phyloP scores from a whole-genome alignment of 2,113 vertebrate genomes.

The Xiphias gladius region DNA sequence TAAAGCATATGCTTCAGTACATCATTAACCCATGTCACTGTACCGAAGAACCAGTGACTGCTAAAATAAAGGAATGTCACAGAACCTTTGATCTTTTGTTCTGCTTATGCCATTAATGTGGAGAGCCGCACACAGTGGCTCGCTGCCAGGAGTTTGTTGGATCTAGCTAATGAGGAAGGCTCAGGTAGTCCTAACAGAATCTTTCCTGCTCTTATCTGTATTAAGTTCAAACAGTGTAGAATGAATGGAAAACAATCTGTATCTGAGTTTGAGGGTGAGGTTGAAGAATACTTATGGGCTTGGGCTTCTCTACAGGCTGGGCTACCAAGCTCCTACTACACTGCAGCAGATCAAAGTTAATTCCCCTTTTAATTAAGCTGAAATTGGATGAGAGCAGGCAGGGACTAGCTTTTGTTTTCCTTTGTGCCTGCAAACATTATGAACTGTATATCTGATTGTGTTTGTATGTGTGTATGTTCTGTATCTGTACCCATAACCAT shows the following conservation, averaged over 20 bases:
- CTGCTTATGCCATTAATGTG: constrained; percentile 69
- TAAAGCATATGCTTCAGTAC: constrained; percentile 44
- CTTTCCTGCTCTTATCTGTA: constrained; percentile 73
- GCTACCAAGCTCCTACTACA: constrained; percentile 43
- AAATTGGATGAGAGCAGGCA: constrained; percentile 75
- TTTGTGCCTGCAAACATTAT: constrained; percentile 71
- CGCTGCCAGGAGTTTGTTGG: constrained; percentile 67
- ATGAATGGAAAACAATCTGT: constrained; percentile 68
- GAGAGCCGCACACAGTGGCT: constrained; percentile 47
- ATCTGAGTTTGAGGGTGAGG: constrained; percentile 61
- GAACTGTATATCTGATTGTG: constrained; percentile 19
- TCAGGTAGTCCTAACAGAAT: constrained; percentile 75
- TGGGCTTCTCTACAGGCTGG: constrained; percentile 58
- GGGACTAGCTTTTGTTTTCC: constrained; percentile 74
- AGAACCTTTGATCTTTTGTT: constrained; percentile 78
- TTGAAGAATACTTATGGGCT: constrained; percentile 71
- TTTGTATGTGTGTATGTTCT: constrained; percentile 18
- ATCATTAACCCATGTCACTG: constrained; percentile 66
- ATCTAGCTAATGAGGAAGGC: constrained; percentile 73
- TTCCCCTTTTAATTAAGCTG: constrained; percentile 81
- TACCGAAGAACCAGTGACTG: constrained; percentile 32
- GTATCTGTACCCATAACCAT: constrained; percentile 26
- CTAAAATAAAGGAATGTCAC: constrained; percentile 56
- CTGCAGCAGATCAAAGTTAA: constrained; percentile 78
- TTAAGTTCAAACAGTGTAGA: constrained; percentile 73